phyloP scores from a whole-genome alignment of 2,797 vertebrate genomes.

The Gorsachius magnificus region DNA sequence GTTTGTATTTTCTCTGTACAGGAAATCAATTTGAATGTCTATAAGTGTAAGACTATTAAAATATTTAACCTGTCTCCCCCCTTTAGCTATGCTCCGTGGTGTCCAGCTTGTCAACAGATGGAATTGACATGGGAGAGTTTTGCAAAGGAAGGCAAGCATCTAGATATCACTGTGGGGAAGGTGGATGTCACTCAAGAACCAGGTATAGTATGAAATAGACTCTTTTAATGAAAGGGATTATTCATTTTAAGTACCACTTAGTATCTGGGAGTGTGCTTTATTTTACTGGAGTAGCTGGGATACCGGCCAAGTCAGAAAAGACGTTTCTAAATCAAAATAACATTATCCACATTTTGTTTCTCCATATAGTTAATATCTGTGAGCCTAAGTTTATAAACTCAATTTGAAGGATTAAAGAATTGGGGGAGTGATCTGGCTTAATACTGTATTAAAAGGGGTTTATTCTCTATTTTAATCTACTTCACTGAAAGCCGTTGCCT shows the following conservation, averaged over 20 bases:
- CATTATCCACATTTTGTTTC: neutral
- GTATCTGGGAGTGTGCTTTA: neutral
- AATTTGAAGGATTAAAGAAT: neutral
- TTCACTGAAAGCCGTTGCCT: neutral
- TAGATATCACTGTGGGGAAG: conserved; percentile 82
- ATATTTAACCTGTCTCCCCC: neutral
- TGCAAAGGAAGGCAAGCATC: conserved; percentile 72
- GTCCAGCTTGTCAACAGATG: conserved; percentile 86
- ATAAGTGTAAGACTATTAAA: neutral
- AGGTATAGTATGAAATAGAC: conserved; percentile 69
- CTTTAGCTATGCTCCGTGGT: conserved; percentile 86
- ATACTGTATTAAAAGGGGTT: neutral
- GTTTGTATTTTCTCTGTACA: neutral
- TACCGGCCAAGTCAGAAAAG: neutral
- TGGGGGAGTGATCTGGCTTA: neutral
- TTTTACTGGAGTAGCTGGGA: neutral
- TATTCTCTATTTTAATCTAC: conserved; percentile 20
- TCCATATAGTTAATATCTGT: neutral
- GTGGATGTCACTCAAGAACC: conserved; percentile 87
- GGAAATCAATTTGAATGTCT: neutral
- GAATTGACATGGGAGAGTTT: conserved; percentile 83
- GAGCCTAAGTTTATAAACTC: neutral
- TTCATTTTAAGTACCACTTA: accelerated
- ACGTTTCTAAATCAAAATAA: neutral
- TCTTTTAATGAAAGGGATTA: neutral